A percentile compares a stretch with the other conserved stretches of the same genome.
These are phyloP conservation scores for Drosophila lowei DNA, from an alignment of 1,140 invertebrate genomes.

Conservation along the genomic window DNA sequence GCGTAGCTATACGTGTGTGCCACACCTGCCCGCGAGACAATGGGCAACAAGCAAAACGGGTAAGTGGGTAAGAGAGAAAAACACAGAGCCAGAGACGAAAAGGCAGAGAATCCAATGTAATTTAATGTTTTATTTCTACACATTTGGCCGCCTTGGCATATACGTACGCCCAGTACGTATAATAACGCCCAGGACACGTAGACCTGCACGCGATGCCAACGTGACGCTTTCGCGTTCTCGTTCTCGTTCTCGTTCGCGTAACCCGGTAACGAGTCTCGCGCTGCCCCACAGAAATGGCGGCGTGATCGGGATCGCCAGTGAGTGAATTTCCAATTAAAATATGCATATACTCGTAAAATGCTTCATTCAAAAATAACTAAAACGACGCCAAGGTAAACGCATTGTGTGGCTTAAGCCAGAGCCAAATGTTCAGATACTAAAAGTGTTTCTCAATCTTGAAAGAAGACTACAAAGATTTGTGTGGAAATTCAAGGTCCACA, in stretches of 20 bases:
- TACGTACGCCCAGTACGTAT: conserved; percentile 25
- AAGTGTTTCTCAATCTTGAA: background rate
- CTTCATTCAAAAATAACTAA: too few relatives aligned
- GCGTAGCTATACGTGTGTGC: conserved; percentile 58
- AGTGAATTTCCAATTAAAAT: background rate
- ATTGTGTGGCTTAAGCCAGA: too few relatives aligned
- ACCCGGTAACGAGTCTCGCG: conserved; percentile 31
- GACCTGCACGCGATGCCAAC: conserved; percentile 67
- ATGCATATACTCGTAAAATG: background rate
- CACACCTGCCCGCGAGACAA: conserved; percentile 65
- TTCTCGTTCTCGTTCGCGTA: conserved; percentile 49
- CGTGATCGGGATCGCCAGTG: conserved; percentile 20
- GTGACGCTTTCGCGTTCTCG: conserved; percentile 52
- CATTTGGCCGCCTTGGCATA: conserved; percentile 63
- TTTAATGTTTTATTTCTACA: conserved; percentile 79
- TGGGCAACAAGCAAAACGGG: conserved; percentile 16
- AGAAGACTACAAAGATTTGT: too few relatives aligned
- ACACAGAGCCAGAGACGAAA: background rate
- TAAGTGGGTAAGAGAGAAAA: conserved; percentile 1
- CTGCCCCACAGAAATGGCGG: conserved; percentile 41
- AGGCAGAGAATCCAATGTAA: conserved; percentile 56
- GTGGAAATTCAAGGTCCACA: background rate
- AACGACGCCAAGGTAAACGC: too few relatives aligned
- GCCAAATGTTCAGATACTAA: too few relatives aligned
- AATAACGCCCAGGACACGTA: conserved; percentile 62